Percentiles rank a stretch among this genome's conserved stretches.
Evolutionary conservation across 2,113 vertebrate genomes (phyloP).

Genomic region (Symphodus melops): DNA sequence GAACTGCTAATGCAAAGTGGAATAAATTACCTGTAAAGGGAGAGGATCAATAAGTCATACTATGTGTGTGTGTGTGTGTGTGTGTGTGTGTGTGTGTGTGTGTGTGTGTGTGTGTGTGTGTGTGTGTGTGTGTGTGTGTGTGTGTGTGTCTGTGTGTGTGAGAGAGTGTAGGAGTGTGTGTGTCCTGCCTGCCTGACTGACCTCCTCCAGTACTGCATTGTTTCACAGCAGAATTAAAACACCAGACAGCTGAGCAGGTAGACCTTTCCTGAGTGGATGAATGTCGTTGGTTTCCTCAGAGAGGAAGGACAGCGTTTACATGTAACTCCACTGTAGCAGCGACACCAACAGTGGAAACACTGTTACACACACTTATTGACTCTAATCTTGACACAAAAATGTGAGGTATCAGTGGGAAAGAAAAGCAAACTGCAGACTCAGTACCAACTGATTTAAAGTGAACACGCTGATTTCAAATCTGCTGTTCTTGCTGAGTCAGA

Average conservation of each 20-base stretch:
- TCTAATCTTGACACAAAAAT: background rate
- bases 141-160: too few species aligned
- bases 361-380: constrained; percentile 5
- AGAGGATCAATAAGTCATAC: constrained; percentile 60
- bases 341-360: constrained; percentile 2
- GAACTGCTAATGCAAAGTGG: constrained; percentile 20
- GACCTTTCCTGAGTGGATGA: constrained; percentile 16
- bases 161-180: too few species aligned
- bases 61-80: background rate
- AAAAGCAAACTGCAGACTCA: background rate
- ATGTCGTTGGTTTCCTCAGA: constrained; percentile 10
- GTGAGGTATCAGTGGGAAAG: background rate
- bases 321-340: constrained; percentile 20
- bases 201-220: constrained; percentile 27
- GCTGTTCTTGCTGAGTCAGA: background rate
- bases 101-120: too few species aligned
- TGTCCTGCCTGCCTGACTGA: constrained; percentile 25
- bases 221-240: constrained; percentile 35
- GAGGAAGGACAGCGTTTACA: constrained; percentile 14
- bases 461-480: constrained; percentile 8
- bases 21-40: constrained; percentile 55
- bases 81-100: background rate
- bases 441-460: too few species aligned
- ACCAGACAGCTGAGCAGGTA: constrained; percentile 22
- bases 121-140: background rate